Evolutionary conservation across 2,113 vertebrate species (phyloP), one percentile per base, ranked within the genome.

Genomic region (Terrapene triunguis): DNA sequence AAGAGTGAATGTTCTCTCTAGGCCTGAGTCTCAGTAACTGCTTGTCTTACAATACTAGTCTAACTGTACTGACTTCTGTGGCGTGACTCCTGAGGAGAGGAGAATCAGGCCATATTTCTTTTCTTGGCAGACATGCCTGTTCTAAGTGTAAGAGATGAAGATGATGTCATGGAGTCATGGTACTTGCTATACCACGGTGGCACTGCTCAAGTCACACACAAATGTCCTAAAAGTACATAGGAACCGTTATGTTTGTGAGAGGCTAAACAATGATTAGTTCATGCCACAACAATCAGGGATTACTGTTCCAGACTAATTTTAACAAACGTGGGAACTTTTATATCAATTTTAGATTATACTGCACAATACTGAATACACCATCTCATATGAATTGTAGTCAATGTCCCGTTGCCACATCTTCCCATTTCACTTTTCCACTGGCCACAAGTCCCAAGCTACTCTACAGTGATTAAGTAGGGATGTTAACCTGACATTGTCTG

Each of bases 111-210:
- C 74, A 85, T 54, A 10, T n/a, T 92, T 42, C 90, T 95, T 83
- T 93, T 95, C 95, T 92, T 97, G 93, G 95, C 90, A 83, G 88
- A 95, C 69, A 92, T 50, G 32, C 14, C 80, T 92, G n/a, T 95
- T 76, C 84, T 88, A 55, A 51, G 95, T 92, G 62, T 90, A 88
- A 79, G 44, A 89, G 53, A 87, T 78, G 29, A 89, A 88, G 81
- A 89, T 95, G 96, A 91, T 89, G 92, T 95, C 92, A 96, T 90
- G 95, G 87, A 82, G 82, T 89, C 88, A 62, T 59, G 42, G 81
- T 93, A 42, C 7, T 92, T 72, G 35, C 22, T 92, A 95, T 92
- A 87, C 82, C 62, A 84, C 62, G 44, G 69, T 83, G 95, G 89
- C 92, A 27, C 62, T 94, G 44, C 80, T 94, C 87, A 86, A 90